Conservation (phyloP, 1,140 invertebrate species). For the Pissodes strobi region DNA sequence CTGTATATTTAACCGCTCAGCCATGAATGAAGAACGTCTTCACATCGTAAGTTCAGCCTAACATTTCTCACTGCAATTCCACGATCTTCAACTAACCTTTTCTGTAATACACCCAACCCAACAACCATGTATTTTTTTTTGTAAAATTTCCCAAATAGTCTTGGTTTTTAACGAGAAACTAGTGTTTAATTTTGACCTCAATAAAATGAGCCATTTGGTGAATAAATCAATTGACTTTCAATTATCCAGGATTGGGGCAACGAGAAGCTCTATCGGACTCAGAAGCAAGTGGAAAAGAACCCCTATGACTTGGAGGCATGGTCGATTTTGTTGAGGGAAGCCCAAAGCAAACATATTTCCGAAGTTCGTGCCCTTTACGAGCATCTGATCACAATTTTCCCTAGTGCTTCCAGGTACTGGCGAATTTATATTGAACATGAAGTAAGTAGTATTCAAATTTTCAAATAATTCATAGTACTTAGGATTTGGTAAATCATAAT, state of each 20-base stretch:
- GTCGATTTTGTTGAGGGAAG: constrained; percentile 92
- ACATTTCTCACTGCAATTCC: constrained; percentile 1
- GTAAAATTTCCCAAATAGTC: neutral
- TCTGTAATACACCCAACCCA: constrained; percentile 2
- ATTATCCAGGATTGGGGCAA: constrained; percentile 80
- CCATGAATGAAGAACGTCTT: constrained; percentile 52
- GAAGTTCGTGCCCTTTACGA: constrained; percentile 93
- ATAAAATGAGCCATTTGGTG: neutral
- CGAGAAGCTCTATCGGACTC: constrained; percentile 78
- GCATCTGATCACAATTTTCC: constrained; percentile 89
- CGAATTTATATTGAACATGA: constrained; percentile 99
- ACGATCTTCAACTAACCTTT: neutral
- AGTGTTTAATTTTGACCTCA: neutral
- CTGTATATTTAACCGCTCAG: no score
- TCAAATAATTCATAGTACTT: no score
- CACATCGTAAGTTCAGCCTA: constrained; percentile 52
- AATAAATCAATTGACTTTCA: constrained; percentile 5
- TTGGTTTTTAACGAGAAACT: neutral
- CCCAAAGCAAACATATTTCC: constrained; percentile 86
- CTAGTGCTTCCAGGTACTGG: constrained; percentile 96
- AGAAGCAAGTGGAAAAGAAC: constrained; percentile 81
- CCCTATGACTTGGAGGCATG: constrained; percentile 95
- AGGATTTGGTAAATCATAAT: neutral
- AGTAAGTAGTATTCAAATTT: no score
- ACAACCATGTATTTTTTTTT: constrained; percentile 5